Conservation (phyloP, 2,113 vertebrate species). For the Chinchilla lanigera region DNA sequence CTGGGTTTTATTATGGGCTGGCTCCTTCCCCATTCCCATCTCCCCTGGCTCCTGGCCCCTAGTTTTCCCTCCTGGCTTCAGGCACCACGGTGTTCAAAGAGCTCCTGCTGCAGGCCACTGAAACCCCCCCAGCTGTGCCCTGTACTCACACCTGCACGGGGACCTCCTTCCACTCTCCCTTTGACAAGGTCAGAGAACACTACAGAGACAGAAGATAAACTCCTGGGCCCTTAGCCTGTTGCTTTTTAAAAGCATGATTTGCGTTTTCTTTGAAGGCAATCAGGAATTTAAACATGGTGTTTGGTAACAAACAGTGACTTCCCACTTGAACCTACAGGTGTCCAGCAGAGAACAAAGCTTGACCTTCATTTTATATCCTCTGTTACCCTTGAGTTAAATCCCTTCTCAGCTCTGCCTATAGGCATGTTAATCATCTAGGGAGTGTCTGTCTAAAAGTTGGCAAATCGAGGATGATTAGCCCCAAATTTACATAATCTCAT, state of each 20-base stretch:
- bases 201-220: neutral
- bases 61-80: neutral
- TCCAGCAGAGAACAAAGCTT: neutral
- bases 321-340: neutral
- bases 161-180: neutral
- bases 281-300: neutral
- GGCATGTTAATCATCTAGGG: neutral
- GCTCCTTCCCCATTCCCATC: neutral
- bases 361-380: neutral
- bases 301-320: neutral
- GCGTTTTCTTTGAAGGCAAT: neutral
- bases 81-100: neutral
- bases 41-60: too few species aligned
- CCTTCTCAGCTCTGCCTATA: neutral
- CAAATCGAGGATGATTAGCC: neutral
- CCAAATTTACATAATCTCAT: neutral
- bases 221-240: neutral
- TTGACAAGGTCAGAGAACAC: neutral
- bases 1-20: too few species aligned
- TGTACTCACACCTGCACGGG: neutral
- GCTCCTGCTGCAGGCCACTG: neutral
- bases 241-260: neutral
- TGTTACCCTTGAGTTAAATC: neutral
- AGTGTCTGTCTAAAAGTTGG: neutral
- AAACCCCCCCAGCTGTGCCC: neutral